These are phyloP conservation scores for Sinocyclocheilus rhinocerous DNA, from an alignment of 2,113 vertebrate genomes.

Conservation along the genomic window DNA sequence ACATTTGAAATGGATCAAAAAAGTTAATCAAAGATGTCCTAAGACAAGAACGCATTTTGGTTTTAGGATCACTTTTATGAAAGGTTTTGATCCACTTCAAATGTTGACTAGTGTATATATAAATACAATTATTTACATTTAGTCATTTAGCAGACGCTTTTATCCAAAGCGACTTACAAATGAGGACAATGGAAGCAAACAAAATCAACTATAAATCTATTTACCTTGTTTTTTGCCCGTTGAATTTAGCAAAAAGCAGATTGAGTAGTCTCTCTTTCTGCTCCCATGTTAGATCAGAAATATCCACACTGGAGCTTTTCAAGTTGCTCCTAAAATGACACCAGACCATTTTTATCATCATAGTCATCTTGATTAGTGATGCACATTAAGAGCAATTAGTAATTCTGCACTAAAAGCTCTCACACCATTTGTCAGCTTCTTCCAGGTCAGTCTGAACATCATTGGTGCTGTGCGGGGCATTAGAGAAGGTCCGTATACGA, in stretches of 20 bases:
- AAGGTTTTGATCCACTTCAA: no score
- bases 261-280: constrained; percentile 86
- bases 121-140: no score
- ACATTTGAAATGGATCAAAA: no score
- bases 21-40: no score
- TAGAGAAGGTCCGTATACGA: constrained; percentile 82
- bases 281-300: constrained; percentile 87
- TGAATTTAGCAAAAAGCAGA: constrained; percentile 90
- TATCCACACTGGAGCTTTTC: constrained; percentile 73
- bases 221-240: constrained; percentile 75
- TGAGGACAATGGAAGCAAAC: no score
- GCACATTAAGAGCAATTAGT: background rate
- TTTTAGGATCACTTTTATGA: no score
- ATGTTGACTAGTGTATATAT: no score
- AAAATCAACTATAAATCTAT: background rate
- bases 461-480: constrained; percentile 82
- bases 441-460: constrained; percentile 80
- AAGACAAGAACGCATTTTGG: no score
- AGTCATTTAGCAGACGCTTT: no score
- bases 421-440: constrained; percentile 80
- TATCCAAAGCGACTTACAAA: no score
- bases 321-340: constrained; percentile 70
- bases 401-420: background rate
- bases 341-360: background rate
- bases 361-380: background rate